Evolutionary conservation across 2,113 vertebrate genomes (phyloP).

Genomic region (Planiliza haematocheilus): DNA sequence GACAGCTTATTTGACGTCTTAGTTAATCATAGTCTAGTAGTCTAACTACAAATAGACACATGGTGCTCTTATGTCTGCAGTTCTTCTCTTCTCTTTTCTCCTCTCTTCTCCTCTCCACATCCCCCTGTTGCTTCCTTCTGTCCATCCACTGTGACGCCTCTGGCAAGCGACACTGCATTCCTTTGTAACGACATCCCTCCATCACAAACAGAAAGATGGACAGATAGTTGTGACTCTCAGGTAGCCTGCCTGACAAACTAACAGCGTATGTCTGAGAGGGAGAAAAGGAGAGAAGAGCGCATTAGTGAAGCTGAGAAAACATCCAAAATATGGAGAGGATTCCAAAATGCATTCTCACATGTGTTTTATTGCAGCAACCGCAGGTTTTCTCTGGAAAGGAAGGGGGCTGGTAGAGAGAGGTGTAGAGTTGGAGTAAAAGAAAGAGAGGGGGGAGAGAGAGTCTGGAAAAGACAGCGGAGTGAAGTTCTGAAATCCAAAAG

Average conservation of each 20-base stretch:
- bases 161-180: constrained; percentile 77
- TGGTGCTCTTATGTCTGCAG: neutral
- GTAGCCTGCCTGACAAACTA: constrained; percentile 37
- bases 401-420: constrained; percentile 48
- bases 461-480: constrained; percentile 78
- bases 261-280: neutral
- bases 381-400: constrained; percentile 29
- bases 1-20: constrained; percentile 4
- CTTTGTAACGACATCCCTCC: constrained; percentile 78
- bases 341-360: constrained; percentile 47
- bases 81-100: neutral
- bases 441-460: constrained; percentile 37
- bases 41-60: too few species aligned
- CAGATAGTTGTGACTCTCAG: constrained; percentile 54
- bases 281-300: neutral
- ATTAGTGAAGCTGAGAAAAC: constrained; percentile 14
- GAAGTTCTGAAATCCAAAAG: constrained; percentile 72
- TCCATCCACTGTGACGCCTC: constrained; percentile 74
- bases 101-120: neutral
- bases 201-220: constrained; percentile 49
- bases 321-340: constrained; percentile 11
- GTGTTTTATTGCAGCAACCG: constrained; percentile 58
- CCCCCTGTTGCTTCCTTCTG: constrained; percentile 48
- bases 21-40: neutral
- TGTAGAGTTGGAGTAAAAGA: constrained; percentile 58